Percentiles rank a stretch among this genome's conserved stretches.
These are phyloP conservation scores for Norana najaformis DNA, from an alignment of 2,888 invertebrate genomes.

Conservation along the genomic window DNA sequence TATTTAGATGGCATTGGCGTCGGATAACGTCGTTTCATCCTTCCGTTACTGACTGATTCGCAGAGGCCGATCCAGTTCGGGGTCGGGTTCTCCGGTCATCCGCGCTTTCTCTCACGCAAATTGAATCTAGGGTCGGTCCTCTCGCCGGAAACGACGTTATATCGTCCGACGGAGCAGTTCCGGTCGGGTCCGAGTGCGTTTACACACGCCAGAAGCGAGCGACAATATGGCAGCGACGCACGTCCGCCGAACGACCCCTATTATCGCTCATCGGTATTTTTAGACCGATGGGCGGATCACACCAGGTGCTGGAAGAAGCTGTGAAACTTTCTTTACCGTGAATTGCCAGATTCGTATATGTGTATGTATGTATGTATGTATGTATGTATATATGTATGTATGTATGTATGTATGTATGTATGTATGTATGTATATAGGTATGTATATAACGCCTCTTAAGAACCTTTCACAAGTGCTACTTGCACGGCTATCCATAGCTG, in stretches of 20 bases:
- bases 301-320: background rate
- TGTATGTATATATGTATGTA: background rate
- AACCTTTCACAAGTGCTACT: background rate
- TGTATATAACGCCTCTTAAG: no score
- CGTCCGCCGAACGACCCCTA: conserved; percentile 17
- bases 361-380: background rate
- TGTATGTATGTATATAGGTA: no score
- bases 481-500: background rate
- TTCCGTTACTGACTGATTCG: conserved; percentile 4
- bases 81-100: conserved; percentile 6
- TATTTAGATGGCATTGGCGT: conserved; percentile 1
- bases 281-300: background rate
- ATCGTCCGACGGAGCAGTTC: conserved; percentile 21
- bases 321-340: background rate
- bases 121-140: conserved; percentile 23
- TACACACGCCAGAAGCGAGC: conserved; percentile 17
- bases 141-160: conserved; percentile 24
- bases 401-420: background rate
- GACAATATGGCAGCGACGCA: conserved; percentile 10
- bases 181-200: conserved; percentile 21
- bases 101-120: conserved; percentile 21
- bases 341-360: no score
- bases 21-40: conserved; percentile 6
- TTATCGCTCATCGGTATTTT: conserved; percentile 25
- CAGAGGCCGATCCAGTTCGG: conserved; percentile 18